Evolutionary conservation across 1,140 invertebrate genomes (phyloP), one percentile per base, ranked within the genome.

Genomic region (Ceratitis capitata): DNA sequence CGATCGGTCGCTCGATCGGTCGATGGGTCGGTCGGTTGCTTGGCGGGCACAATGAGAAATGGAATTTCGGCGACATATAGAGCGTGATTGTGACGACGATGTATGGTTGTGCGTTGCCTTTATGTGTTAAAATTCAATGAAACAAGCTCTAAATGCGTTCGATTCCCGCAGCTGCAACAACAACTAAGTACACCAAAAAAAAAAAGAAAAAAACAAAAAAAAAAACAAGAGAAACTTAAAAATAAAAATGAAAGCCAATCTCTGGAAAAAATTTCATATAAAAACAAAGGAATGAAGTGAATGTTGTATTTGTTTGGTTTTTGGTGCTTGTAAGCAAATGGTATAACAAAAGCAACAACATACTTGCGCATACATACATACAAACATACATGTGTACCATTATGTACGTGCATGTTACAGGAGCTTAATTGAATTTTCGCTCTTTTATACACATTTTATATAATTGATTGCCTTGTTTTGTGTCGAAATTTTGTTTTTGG

Each of bases 1-100:
- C 7, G n/a, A 4, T 4, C 10, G n/a, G 64, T n/a, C 5, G 29
- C 14, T 69, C 35, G 64, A 16, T 16, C 6, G 32, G 32, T 23
- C 29, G 58, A 0, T 35, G 51, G n/a, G 10, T 4, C 10, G n/a
- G 51, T 4, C n/a, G 61, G 23, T 35, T 19, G 29, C 26, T 32
- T 39, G 64, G 39, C n/a, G 64, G 35, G 14, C 69, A 26, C 39
- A 78, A 61, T 61, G 69, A 23, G 69, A n/a, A 32, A 2, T 35
- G 69, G 69, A 78, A 78, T 78, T 78, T 78, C 69, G 69, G 69
- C 69, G 69, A 78, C 69, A 78, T 78, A 78, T 78, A 78, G 69
- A 78, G 69, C 39, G 69, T n/a, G 10, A 45, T 14, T 78, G 69
- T 16, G 39, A 12, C 39, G 26, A 26, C 39, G 19, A 39, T 69